Base-by-base conservation (phyloP, 2,888 invertebrate species). In the Archips crataeganus region DNA sequence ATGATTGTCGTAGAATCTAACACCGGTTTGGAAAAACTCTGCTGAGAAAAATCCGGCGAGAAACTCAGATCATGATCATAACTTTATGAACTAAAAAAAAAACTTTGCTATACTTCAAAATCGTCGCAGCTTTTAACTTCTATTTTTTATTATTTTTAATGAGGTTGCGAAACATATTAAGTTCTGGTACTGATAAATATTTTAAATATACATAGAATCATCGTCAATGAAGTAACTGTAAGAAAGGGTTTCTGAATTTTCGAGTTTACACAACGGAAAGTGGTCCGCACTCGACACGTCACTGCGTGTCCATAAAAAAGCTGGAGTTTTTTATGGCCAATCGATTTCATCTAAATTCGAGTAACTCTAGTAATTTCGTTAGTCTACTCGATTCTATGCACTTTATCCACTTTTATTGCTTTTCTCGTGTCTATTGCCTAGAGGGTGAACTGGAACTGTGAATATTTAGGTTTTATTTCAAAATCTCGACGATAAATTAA, bases 271-370 rank as follows among this genome's bases (percentile, higher is more conserved):
- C 34, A 45, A 47, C 23, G n/a, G 61, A 49, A 61, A 47, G 49
- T 61, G 39, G 60, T 39, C 36, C 68, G 49, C 60, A 47, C 47
- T 36, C 60, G 36, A 60, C 68, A 68, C 60, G 60, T 69, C 42
- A 62, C 42, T 23, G 23, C 32, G 11, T 23, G 61, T 11, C 51
- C 23, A 60, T 69, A 69, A 69, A 69, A 61, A 69, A 36, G 49
- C 61, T 62, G 61, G 49, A 13, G 51, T 15, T 54, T 54, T 69
- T 69, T 62, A 69, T 51, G 39, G 3, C n/a, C 49, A 62, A 63
- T 63, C 70, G 34, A 70, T 63, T 42, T 10, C 32, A 9, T 13
- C 62, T 34, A 54, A 54, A 61, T 36, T 70, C n/a, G 11, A 70
- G 32, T 54, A 49, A 36, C 39, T 36, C 23, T 9, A 34, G 32